Percentiles rank a stretch among this genome's conserved stretches.
Evolutionary conservation across 2,113 vertebrate genomes (phyloP).

Genomic region (Shinisaurus crocodilurus): DNA sequence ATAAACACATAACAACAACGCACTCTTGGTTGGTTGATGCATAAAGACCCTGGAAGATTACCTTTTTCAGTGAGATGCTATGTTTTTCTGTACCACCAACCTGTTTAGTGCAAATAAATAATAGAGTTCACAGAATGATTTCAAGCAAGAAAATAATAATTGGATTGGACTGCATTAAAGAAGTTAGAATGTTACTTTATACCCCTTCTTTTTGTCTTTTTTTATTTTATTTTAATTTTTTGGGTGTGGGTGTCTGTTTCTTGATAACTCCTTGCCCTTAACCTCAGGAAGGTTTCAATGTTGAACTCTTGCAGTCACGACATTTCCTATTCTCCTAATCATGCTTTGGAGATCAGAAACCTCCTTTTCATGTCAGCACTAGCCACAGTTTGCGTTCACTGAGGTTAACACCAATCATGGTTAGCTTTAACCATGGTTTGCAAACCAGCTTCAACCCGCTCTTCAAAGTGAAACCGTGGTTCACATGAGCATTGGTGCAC

Average conservation of each 20-base stretch:
- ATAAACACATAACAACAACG: slow-evolving; percentile 68
- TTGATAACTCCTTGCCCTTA: too few relatives aligned
- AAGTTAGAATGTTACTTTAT: slow-evolving; percentile 78
- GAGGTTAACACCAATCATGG: too few relatives aligned
- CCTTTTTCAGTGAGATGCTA: slow-evolving; percentile 48
- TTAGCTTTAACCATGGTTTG: too few relatives aligned
- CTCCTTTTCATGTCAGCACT: too few relatives aligned
- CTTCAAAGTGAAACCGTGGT: too few relatives aligned
- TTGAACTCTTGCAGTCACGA: too few relatives aligned
- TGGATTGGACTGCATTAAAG: slow-evolving; percentile 84
- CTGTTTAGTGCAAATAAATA: slow-evolving; percentile 70
- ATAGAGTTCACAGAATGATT: slow-evolving; percentile 73
- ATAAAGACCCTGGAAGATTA: slow-evolving; percentile 61
- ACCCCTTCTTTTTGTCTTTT: slow-evolving; percentile 74
- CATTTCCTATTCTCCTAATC: too few relatives aligned
- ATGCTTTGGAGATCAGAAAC: too few relatives aligned
- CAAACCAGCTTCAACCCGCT: too few relatives aligned
- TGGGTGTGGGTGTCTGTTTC: neutral
- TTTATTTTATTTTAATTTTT: neutral
- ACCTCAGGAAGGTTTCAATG: too few relatives aligned
- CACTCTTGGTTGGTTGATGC: slow-evolving; percentile 70
- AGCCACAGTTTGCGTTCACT: too few relatives aligned
- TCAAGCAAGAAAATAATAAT: slow-evolving; percentile 59
- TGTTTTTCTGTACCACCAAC: slow-evolving; percentile 62
- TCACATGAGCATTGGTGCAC: too few relatives aligned